Evolutionary conservation across 2,113 vertebrate genomes (phyloP).

Genomic region (Anhinga anhinga): DNA sequence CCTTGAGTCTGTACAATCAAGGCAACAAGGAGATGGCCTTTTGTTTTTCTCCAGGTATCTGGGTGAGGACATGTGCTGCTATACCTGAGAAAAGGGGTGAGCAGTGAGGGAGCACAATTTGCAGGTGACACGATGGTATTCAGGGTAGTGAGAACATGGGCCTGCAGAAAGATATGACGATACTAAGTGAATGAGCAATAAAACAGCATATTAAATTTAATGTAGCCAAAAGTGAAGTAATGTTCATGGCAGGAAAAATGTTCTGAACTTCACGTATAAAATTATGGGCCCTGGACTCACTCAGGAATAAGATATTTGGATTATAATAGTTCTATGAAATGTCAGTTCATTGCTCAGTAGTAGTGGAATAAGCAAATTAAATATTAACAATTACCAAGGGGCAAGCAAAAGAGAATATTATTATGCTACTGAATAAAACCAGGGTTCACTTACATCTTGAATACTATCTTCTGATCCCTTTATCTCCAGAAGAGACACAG

Average conservation of each 20-base stretch:
- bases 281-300: conserved; percentile 24
- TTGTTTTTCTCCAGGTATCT: neutral
- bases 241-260: conserved; percentile 2
- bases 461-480: neutral
- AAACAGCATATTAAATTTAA: conserved; percentile 48
- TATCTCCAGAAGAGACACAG: neutral
- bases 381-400: conserved; percentile 37
- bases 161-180: neutral
- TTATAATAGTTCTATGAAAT: neutral
- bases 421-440: neutral
- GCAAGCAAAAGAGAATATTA: conserved; percentile 21
- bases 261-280: neutral
- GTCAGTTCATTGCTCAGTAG: neutral
- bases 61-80: neutral
- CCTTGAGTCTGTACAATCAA: neutral
- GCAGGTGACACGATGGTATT: neutral
- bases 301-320: conserved; percentile 16
- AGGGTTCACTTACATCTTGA: neutral
- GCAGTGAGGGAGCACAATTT: neutral
- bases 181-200: conserved; percentile 28
- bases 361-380: conserved; percentile 37
- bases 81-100: neutral
- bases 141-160: neutral
- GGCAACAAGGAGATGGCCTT: neutral
- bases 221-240: conserved; percentile 11